Evolutionary conservation across 2,888 invertebrate species (phyloP).

Genomic region (Mongoloraphidia duomilia): DNA sequence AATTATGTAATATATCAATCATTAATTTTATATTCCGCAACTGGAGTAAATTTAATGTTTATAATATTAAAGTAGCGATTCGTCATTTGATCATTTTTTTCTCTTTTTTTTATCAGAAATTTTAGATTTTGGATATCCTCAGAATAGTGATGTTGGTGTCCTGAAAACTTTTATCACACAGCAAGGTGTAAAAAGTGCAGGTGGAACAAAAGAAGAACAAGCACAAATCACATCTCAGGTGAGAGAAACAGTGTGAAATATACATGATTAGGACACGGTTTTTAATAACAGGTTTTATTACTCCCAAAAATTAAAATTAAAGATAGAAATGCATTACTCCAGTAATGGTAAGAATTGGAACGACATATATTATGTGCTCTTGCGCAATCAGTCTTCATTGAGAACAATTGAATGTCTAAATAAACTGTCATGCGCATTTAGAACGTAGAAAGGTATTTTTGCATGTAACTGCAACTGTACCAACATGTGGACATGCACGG

Average conservation of each 20-base stretch:
- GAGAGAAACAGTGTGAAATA: not conserved
- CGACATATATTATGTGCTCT: too few species aligned
- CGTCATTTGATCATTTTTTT: constrained; percentile 8
- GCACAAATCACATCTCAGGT: constrained; percentile 96
- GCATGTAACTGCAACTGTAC: too few species aligned
- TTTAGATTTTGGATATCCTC: constrained; percentile 98
- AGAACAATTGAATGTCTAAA: too few species aligned
- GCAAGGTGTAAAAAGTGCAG: constrained; percentile 96
- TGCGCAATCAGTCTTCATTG: too few species aligned
- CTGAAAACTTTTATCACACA: constrained; percentile 99
- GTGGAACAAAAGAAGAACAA: constrained; percentile 97
- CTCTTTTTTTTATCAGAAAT: constrained; percentile 55
- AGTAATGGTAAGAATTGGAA: too few species aligned
- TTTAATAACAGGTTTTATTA: not conserved
- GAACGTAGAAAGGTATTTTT: too few species aligned
- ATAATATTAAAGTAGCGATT: not conserved
- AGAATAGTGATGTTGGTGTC: constrained; percentile 98
- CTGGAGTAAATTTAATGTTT: not conserved
- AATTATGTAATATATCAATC: constrained; percentile 2
- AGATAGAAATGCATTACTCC: too few species aligned
- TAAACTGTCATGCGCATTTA: too few species aligned
- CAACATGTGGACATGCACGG: too few species aligned
- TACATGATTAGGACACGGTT: constrained; percentile 9
- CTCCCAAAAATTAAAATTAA: not conserved
- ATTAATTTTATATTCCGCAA: not conserved